Conservation (phyloP, 53 echinoderm and acorn worm species). For the Holothuria leucospilota region DNA sequence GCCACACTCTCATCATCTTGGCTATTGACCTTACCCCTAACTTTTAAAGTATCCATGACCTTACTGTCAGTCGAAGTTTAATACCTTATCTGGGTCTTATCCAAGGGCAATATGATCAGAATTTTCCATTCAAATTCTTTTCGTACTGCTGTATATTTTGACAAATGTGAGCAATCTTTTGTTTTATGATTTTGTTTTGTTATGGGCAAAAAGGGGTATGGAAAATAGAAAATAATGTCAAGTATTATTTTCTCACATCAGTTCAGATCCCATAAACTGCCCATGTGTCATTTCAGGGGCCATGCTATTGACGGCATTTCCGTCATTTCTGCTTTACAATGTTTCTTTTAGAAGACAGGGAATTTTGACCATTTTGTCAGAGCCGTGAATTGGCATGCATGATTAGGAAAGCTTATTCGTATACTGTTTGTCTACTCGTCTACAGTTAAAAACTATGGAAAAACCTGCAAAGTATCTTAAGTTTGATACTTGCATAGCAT, state of each 20-base stretch:
- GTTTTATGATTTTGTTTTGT: conserved; percentile 53
- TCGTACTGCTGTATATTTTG: conserved; percentile 29
- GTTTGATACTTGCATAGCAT: too few relatives aligned
- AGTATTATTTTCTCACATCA: conserved; percentile 37
- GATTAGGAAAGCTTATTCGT: too few relatives aligned
- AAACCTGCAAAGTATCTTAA: too few relatives aligned
- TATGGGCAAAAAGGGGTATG: conserved; percentile 38
- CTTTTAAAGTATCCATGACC: background rate
- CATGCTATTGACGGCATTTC: background rate
- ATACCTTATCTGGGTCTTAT: conserved; percentile 40
- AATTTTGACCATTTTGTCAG: too few relatives aligned
- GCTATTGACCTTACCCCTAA: conserved; percentile 41
- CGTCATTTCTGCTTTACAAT: too few relatives aligned
- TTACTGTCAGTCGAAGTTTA: background rate
- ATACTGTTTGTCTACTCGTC: too few relatives aligned
- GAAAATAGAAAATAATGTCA: conserved; percentile 42
- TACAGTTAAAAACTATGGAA: too few relatives aligned
- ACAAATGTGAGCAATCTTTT: conserved; percentile 48
- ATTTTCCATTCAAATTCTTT: conserved; percentile 15
- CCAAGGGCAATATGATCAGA: conserved; percentile 47
- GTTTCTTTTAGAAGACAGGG: too few relatives aligned
- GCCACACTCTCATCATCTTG: conserved; percentile 24
- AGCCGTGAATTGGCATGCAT: too few relatives aligned
- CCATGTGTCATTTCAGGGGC: conserved; percentile 42
- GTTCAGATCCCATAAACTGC: conserved; percentile 37